A percentile compares a stretch with the other conserved stretches of the same genome.
Conservation (phyloP, 2,113 vertebrate species). For the Turnix velox region DNA sequence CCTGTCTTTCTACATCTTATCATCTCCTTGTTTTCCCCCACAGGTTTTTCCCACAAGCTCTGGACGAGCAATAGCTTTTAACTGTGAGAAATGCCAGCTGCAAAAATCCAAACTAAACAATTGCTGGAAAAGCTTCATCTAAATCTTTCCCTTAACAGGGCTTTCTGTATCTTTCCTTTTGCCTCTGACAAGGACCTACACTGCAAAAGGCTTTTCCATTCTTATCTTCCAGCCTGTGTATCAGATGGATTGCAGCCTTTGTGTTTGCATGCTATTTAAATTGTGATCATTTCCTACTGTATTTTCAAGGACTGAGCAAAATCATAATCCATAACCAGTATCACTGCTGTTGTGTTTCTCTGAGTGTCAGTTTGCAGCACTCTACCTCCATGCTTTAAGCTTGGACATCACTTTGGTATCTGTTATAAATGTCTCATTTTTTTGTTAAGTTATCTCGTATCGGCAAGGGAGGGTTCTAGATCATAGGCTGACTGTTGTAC, state of each 20-base stretch:
- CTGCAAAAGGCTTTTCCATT: conserved; percentile 19
- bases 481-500: neutral
- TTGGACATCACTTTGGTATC: neutral
- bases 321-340: neutral
- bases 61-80: conserved; percentile 19
- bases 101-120: conserved; percentile 42
- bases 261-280: conserved; percentile 6
- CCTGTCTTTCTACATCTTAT: neutral
- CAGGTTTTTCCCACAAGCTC: conserved; percentile 3
- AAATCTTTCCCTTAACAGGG: conserved; percentile 12
- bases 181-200: neutral
- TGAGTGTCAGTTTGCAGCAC: neutral
- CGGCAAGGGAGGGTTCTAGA: neutral
- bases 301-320: neutral
- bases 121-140: conserved; percentile 29
- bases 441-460: neutral
- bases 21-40: neutral
- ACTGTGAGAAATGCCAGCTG: conserved; percentile 37
- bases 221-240: neutral
- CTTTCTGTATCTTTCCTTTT: conserved; percentile 24
- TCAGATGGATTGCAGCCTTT: conserved; percentile 11
- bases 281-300: neutral
- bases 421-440: neutral
- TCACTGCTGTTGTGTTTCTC: neutral
- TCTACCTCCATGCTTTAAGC: neutral